These are phyloP conservation scores for Nibea coibor DNA, from an alignment of 2,113 vertebrate species.

Conservation along the genomic window DNA sequence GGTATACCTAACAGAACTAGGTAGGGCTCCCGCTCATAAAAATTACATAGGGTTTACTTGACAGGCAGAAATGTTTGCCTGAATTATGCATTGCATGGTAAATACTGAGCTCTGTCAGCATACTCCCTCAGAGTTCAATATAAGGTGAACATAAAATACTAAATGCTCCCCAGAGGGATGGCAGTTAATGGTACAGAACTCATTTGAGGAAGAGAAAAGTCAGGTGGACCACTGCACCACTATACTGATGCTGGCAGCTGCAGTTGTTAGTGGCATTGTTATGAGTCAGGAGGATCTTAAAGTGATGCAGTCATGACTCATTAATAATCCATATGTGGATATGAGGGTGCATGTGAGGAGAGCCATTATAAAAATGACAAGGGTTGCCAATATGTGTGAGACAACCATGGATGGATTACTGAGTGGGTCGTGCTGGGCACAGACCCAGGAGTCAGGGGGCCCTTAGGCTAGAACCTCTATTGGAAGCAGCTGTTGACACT, in stretches of 20 bases:
- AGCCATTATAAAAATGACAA: constrained; percentile 23
- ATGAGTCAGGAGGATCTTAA: constrained; percentile 17
- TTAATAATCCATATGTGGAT: constrained; percentile 47
- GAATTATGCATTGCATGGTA: constrained; percentile 75
- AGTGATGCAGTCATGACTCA: constrained; percentile 47
- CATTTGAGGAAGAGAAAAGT: not conserved
- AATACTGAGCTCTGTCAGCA: constrained; percentile 60
- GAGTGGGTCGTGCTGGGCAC: not conserved
- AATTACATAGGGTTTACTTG: constrained; percentile 63
- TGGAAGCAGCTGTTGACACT: not conserved
- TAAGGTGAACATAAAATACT: constrained; percentile 32
- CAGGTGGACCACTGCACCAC: not conserved
- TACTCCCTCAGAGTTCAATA: constrained; percentile 37
- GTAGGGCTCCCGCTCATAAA: constrained; percentile 60
- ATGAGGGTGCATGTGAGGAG: constrained; percentile 11
- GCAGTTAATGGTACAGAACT: constrained; percentile 23
- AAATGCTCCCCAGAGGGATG: constrained; percentile 16
- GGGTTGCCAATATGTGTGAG: not conserved
- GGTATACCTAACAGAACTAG: constrained; percentile 20
- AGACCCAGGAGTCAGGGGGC: not conserved
- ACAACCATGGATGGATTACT: not conserved
- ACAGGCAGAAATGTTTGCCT: constrained; percentile 64
- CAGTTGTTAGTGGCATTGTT: constrained; percentile 30
- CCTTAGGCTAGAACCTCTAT: not conserved
- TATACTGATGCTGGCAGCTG: constrained; percentile 25